Evolutionary conservation across 2,888 invertebrate species (phyloP).

Genomic region (Crioceris asparagi): DNA sequence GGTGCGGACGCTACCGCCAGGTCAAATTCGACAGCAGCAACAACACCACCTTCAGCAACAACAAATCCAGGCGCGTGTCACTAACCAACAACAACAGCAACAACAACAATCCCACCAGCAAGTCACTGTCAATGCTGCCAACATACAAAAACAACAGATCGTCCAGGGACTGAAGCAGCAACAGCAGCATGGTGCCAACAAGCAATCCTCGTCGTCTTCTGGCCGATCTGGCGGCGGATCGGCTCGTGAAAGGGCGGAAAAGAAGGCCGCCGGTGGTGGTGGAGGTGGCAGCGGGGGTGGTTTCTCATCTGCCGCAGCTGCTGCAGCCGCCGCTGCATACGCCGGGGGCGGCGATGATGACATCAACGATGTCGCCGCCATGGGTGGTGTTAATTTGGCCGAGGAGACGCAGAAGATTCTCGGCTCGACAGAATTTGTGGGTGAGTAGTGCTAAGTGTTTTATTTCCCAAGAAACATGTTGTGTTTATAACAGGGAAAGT

Average conservation of each 20-base stretch:
- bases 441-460: no score
- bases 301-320: no score
- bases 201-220: constrained; percentile 49
- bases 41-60: no score
- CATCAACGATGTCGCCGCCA: constrained; percentile 96
- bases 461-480: no score
- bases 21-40: constrained; percentile 18
- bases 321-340: constrained; percentile 36
- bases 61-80: constrained; percentile 16
- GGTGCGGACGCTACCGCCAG: constrained; percentile 22
- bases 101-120: not conserved
- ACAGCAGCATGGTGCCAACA: constrained; percentile 72
- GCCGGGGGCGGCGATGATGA: constrained; percentile 63
- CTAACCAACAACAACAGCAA: no score
- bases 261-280: no score
- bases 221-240: no score
- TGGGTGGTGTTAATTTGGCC: constrained; percentile 96
- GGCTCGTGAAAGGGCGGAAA: no score
- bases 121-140: constrained; percentile 11
- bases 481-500: no score
- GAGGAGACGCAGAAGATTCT: constrained; percentile 94
- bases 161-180: no score
- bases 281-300: no score
- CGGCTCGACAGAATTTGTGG: constrained; percentile 65
- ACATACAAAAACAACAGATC: no score